Evolutionary conservation across 2,113 vertebrate species (phyloP).

Genomic region (Dasyurus viverrinus): DNA sequence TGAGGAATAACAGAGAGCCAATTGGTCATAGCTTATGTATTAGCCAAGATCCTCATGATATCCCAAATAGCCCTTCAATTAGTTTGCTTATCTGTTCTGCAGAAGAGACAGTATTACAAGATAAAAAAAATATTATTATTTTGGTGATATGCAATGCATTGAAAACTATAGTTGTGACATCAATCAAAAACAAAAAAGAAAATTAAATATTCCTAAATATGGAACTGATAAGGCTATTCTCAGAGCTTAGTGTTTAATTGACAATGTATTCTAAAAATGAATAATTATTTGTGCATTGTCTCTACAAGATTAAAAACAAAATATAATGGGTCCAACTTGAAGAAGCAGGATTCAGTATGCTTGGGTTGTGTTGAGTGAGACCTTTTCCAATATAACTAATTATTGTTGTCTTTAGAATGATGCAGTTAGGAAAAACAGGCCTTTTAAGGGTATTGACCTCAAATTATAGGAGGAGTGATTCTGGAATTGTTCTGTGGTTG

Average conservation of each 20-base stretch:
- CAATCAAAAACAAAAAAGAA: constrained; percentile 76
- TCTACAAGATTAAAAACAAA: constrained; percentile 54
- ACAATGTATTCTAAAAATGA: constrained; percentile 65
- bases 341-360: neutral
- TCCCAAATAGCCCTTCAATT: constrained; percentile 76
- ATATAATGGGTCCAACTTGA: neutral
- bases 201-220: constrained; percentile 78
- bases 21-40: constrained; percentile 73
- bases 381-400: neutral
- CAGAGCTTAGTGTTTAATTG: constrained; percentile 75
- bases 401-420: neutral
- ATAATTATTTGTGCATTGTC: constrained; percentile 56
- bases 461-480: neutral
- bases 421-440: neutral
- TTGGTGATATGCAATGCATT: constrained; percentile 74
- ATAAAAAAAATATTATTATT: constrained; percentile 78
- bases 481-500: neutral
- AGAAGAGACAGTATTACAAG: constrained; percentile 73
- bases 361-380: neutral
- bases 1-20: constrained; percentile 51
- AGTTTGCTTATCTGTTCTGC: constrained; percentile 79
- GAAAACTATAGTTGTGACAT: constrained; percentile 80
- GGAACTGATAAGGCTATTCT: constrained; percentile 74
- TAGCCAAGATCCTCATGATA: constrained; percentile 70
- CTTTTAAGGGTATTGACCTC: neutral